These are phyloP conservation scores for Homarus gammarus DNA, from an alignment of 2,888 invertebrate species.

Conservation along the genomic window DNA sequence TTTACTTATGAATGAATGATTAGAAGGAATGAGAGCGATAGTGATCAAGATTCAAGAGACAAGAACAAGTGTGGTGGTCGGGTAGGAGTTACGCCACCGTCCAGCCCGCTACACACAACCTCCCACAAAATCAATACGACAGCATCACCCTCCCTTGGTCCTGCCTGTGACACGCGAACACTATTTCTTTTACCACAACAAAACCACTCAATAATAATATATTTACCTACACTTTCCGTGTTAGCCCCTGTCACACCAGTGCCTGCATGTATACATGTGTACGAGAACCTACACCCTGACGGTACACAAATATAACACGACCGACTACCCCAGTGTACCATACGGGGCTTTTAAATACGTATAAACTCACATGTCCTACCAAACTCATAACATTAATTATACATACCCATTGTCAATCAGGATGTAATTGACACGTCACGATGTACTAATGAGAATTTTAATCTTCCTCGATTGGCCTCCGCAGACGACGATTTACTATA, in stretches of 20 bases:
- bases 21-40: not conserved
- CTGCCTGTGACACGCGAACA: conserved; percentile 16
- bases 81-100: not conserved
- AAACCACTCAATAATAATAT: not conserved
- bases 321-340: too few species aligned
- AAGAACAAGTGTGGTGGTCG: not conserved
- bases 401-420: too few species aligned
- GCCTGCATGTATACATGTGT: too few species aligned
- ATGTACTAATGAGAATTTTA: not conserved
- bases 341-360: too few species aligned
- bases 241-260: too few species aligned
- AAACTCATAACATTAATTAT: too few species aligned
- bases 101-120: conserved; percentile 27
- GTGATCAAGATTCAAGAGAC: not conserved
- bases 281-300: too few species aligned
- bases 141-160: conserved; percentile 18
- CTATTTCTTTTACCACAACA: not conserved
- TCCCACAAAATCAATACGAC: conserved; percentile 56
- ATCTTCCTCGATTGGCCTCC: not conserved
- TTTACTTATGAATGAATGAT: too few species aligned
- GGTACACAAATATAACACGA: too few species aligned
- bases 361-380: too few species aligned
- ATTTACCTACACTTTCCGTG: not conserved
- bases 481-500: not conserved
- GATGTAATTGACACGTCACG: conserved; percentile 1